Conservation (phyloP, 2,888 invertebrate genomes). For the Sycophila texana region DNA sequence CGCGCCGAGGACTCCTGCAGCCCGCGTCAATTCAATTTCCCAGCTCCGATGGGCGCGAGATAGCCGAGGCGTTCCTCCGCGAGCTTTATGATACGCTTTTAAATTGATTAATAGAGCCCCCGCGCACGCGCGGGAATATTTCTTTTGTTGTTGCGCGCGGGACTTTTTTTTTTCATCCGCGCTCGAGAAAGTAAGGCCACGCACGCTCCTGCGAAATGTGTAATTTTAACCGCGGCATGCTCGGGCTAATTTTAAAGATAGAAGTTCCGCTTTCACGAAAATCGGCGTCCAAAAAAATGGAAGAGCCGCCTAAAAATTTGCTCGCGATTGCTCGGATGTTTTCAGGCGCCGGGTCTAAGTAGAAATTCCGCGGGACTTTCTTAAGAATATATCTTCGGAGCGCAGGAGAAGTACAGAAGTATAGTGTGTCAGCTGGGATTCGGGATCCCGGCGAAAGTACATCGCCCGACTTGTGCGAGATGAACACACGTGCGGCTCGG, state of each 20-base stretch:
- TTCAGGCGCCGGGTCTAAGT: neutral
- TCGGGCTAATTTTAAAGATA: neutral
- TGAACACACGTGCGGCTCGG: neutral
- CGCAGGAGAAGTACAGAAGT: neutral
- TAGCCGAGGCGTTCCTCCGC: neutral
- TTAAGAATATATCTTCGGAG: neutral
- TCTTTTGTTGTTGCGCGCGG: neutral
- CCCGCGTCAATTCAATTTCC: neutral
- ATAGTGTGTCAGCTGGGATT: neutral
- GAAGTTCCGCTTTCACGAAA: constrained; percentile 32
- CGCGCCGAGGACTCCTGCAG: neutral
- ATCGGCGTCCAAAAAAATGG: constrained; percentile 3
- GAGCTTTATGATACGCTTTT: neutral
- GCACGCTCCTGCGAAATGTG: neutral
- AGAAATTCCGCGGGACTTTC: neutral
- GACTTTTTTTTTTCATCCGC: neutral
- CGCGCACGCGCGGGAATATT: neutral
- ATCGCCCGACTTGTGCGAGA: neutral
- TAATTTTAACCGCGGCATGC: neutral
- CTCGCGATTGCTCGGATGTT: neutral
- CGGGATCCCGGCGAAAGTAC: neutral
- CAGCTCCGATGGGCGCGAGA: neutral
- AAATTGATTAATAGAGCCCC: neutral
- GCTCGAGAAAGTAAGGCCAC: neutral
- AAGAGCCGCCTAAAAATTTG: neutral